A percentile compares a stretch with the other conserved stretches of the same genome.
Evolutionary conservation across 2,113 vertebrate species (phyloP).

Genomic region (Isichthys henryi): DNA sequence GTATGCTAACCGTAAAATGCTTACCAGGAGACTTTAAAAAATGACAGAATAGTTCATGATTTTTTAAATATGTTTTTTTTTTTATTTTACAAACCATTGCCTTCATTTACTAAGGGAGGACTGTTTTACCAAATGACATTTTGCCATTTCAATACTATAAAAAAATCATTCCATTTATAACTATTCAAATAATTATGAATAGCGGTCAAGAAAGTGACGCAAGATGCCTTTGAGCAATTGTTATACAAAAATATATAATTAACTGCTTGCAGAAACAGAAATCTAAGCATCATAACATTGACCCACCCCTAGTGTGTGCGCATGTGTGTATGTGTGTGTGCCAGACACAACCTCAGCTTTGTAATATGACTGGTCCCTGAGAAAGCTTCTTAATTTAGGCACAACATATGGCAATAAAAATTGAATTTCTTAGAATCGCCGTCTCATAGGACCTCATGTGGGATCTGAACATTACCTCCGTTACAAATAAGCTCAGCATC

Average conservation of each 20-base stretch:
- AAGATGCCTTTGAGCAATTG: background rate
- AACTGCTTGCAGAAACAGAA: background rate
- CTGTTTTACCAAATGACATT: background rate
- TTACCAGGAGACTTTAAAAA: background rate
- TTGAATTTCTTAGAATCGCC: no score
- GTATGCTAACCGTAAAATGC: background rate
- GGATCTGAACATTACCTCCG: no score
- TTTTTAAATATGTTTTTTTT: background rate
- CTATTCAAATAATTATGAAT: background rate
- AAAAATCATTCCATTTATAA: background rate
- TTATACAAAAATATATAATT: background rate
- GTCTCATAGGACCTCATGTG: no score
- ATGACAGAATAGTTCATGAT: background rate
- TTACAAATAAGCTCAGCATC: no score
- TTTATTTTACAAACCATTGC: background rate
- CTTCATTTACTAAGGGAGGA: background rate
- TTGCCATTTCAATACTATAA: background rate
- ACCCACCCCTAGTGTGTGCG: background rate
- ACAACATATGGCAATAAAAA: background rate
- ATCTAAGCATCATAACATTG: background rate
- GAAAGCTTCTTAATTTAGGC: background rate
- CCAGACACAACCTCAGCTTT: background rate
- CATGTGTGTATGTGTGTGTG: background rate
- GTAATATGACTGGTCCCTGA: background rate
- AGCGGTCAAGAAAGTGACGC: background rate